Evolutionary conservation across 2,888 invertebrate genomes (phyloP).

Genomic region (Conistra vaccinii): DNA sequence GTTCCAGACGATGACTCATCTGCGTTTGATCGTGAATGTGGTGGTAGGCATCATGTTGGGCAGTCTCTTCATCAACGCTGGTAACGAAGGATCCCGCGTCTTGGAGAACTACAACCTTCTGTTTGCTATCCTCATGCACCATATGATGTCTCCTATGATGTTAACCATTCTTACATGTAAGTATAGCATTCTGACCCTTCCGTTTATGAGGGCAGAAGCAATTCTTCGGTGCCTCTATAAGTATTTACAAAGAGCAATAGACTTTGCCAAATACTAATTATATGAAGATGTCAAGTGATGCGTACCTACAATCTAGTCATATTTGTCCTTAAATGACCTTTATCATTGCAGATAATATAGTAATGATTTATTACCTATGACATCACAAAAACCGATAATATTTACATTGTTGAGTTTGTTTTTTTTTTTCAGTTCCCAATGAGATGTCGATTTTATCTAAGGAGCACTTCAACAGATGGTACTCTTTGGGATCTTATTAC

Average conservation of each 20-base stretch:
- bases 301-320: no score
- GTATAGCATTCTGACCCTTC: slow-evolving; percentile 73
- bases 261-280: neutral
- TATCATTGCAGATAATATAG: neutral
- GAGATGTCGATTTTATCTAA: slow-evolving; percentile 95
- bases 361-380: neutral
- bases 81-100: slow-evolving; percentile 94
- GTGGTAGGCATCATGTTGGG: slow-evolving; percentile 95
- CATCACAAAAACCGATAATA: slow-evolving; percentile 11
- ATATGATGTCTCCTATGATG: slow-evolving; percentile 98
- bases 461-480: slow-evolving; percentile 97
- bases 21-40: slow-evolving; percentile 94
- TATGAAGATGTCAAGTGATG: neutral
- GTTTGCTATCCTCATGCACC: slow-evolving; percentile 97
- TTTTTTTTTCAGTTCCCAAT: slow-evolving; percentile 92
- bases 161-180: slow-evolving; percentile 96
- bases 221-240: neutral
- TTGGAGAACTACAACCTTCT: slow-evolving; percentile 96
- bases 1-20: slow-evolving; percentile 94
- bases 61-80: slow-evolving; percentile 93
- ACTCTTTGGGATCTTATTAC: slow-evolving; percentile 95
- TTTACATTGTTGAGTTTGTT: slow-evolving; percentile 13
- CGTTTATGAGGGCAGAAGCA: neutral
- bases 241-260: neutral
- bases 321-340: slow-evolving; percentile 1